These are phyloP conservation scores for Heterochromis multidens DNA, from an alignment of 2,113 vertebrate genomes.

Conservation along the genomic window DNA sequence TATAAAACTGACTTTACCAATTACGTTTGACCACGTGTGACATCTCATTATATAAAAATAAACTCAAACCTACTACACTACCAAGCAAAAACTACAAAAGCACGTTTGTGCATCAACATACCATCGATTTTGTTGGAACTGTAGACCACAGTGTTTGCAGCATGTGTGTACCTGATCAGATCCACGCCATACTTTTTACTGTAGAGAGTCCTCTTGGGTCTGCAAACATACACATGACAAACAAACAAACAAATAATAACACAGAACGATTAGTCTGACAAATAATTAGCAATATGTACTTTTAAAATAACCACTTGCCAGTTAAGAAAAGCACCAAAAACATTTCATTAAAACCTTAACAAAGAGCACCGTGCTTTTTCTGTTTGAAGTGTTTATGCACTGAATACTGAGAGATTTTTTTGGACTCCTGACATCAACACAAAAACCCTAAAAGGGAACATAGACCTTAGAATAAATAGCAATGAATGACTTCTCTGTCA, in stretches of 20 bases:
- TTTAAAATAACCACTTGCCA: neutral
- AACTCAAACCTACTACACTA: neutral
- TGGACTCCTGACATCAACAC: neutral
- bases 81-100: neutral
- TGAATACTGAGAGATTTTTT: too few species aligned
- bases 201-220: slow-evolving; percentile 97
- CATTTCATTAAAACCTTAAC: neutral
- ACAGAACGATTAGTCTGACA: too few species aligned
- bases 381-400: neutral
- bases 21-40: neutral
- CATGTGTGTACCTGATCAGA: slow-evolving; percentile 97
- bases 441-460: neutral
- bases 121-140: slow-evolving; percentile 99
- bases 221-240: slow-evolving; percentile 37
- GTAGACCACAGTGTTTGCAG: slow-evolving; percentile 98
- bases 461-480: neutral
- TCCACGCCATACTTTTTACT: slow-evolving; percentile 99
- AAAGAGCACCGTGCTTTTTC: neutral
- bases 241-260: neutral
- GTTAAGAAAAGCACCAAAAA: neutral
- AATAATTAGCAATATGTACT: neutral
- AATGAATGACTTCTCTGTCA: neutral
- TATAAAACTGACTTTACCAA: neutral
- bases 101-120: slow-evolving; percentile 68
- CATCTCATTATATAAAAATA: neutral